phyloP scores from a whole-genome alignment of 1,140 invertebrate species.

The Heliconius melpomene region DNA sequence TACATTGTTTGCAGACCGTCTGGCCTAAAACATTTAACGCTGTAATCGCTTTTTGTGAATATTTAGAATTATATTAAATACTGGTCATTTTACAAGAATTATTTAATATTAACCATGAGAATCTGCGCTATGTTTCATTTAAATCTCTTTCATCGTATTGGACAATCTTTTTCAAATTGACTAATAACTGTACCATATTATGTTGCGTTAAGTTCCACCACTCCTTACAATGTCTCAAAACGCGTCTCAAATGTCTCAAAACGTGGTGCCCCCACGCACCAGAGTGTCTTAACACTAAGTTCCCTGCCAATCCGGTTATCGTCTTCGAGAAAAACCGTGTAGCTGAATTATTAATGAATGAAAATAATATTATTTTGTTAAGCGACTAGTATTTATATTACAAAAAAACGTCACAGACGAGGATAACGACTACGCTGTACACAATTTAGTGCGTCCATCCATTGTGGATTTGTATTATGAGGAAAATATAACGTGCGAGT shows the following conservation, averaged over 20 bases:
- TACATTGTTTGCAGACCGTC: constrained; percentile 42
- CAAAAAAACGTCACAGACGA: neutral
- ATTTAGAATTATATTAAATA: too few species aligned
- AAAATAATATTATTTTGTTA: neutral
- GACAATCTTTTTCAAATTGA: too few species aligned
- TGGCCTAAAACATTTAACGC: constrained; percentile 28
- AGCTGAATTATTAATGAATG: neutral
- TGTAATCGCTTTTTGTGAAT: neutral
- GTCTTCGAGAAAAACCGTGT: too few species aligned
- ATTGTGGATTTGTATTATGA: constrained; percentile 14
- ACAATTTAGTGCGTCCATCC: neutral
- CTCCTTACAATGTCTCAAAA: neutral
- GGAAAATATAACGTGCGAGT: constrained; percentile 38
- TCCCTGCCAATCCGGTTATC: too few species aligned
- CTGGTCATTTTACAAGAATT: too few species aligned
- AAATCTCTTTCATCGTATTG: too few species aligned
- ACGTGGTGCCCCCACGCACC: too few species aligned
- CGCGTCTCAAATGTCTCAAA: too few species aligned
- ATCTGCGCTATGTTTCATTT: too few species aligned
- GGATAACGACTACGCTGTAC: neutral
- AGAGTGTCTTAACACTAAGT: neutral
- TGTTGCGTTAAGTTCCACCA: too few species aligned
- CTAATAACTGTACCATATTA: too few species aligned
- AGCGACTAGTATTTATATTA: neutral
- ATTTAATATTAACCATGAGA: too few species aligned